Evolutionary conservation across 2,113 vertebrate species (phyloP).

Genomic region (Zosterops borbonicus): DNA sequence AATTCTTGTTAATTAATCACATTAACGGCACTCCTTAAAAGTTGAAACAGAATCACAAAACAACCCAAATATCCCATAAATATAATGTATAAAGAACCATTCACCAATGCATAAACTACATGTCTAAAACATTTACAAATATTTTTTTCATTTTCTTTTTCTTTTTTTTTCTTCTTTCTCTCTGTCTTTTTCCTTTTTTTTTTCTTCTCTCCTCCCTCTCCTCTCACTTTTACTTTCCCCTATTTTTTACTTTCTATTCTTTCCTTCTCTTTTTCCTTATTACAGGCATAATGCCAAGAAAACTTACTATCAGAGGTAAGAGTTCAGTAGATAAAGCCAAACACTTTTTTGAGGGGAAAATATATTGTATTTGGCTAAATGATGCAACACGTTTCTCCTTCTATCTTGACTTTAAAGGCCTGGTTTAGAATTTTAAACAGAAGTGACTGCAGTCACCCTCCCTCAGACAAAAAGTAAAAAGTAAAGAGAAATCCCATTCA

Average conservation of each 20-base stretch:
- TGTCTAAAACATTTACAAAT: conserved; percentile 56
- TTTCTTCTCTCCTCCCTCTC: fast-evolving
- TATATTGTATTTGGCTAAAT: background rate
- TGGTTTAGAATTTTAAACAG: conserved; percentile 9
- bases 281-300: background rate
- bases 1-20: conserved; percentile 82
- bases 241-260: background rate
- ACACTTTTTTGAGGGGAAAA: background rate
- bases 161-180: background rate
- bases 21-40: conserved; percentile 77
- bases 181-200: background rate
- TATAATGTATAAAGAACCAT: conserved; percentile 74
- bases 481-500: conserved; percentile 13
- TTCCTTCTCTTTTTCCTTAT: background rate
- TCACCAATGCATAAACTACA: conserved; percentile 55
- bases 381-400: background rate
- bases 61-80: conserved; percentile 77
- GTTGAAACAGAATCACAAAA: conserved; percentile 79
- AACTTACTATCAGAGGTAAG: background rate
- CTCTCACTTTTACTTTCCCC: fast-evolving
- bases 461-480: background rate
- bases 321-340: background rate
- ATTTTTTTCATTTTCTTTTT: background rate
- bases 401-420: background rate
- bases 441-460: background rate